phyloP scores from a whole-genome alignment of 2,113 vertebrate genomes.

The Perognathus longimembris region DNA sequence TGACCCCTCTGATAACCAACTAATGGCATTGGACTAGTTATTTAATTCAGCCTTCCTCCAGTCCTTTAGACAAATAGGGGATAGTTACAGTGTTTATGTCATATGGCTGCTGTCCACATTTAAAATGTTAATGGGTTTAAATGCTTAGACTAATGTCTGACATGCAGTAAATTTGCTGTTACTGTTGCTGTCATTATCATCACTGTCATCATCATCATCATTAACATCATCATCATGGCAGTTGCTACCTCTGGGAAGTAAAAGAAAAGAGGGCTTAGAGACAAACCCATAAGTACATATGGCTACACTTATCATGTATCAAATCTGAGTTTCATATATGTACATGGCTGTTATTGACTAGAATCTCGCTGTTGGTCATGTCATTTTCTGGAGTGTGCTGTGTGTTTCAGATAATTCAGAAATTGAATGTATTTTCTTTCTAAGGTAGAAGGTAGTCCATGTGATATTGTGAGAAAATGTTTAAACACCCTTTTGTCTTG shows the following conservation, averaged over 20 bases:
- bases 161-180: not conserved
- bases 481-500: not conserved
- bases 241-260: not conserved
- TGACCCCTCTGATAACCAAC: not conserved
- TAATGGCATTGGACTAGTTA: not conserved
- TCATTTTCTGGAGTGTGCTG: not conserved
- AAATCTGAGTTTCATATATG: not conserved
- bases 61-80: not conserved
- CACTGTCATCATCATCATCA: not conserved
- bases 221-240: not conserved
- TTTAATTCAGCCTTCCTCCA: not conserved
- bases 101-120: not conserved
- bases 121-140: not conserved
- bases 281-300: not conserved
- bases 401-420: not conserved
- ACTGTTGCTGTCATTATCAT: not conserved
- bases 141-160: conserved; percentile 6
- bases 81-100: not conserved
- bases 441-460: not conserved
- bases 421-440: not conserved
- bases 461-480: not conserved
- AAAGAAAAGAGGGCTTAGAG: not conserved
- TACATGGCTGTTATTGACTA: not conserved
- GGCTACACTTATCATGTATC: not conserved
- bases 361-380: not conserved